Evolutionary conservation across 2,113 vertebrate genomes (phyloP).

Genomic region (Lophochroa leadbeateri): DNA sequence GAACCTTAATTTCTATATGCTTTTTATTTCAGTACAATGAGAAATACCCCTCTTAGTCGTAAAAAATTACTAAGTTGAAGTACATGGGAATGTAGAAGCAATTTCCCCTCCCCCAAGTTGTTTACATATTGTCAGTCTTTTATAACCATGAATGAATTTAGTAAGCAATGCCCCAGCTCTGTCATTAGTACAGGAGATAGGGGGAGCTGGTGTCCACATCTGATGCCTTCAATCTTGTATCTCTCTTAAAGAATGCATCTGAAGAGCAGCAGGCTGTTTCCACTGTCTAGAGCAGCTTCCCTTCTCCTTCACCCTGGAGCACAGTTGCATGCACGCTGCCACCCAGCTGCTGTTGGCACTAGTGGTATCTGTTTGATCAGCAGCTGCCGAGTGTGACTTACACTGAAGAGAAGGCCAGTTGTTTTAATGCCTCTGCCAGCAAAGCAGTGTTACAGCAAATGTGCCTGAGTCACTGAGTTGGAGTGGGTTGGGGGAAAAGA

Average conservation of each 20-base stretch:
- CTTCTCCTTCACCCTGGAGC: background rate
- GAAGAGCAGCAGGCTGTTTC: background rate
- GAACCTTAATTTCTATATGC: background rate
- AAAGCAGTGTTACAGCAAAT: background rate
- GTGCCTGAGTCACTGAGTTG: background rate
- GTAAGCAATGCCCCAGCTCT: background rate
- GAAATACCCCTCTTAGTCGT: background rate
- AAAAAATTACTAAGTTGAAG: background rate
- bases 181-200: background rate
- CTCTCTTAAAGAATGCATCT: background rate
- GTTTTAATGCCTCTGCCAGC: background rate
- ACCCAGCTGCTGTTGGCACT: background rate
- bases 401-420: background rate
- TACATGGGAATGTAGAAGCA: background rate
- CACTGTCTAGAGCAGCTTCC: background rate
- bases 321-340: background rate
- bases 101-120: background rate
- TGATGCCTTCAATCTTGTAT: background rate
- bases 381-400: background rate
- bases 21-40: background rate
- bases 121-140: background rate
- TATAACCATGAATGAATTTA: background rate
- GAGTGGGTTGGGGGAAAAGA: background rate
- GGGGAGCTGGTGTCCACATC: rapidly evolving
- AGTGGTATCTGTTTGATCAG: background rate